Evolutionary conservation across 2,797 vertebrate species (phyloP).

Genomic region (Acomys russatus): DNA sequence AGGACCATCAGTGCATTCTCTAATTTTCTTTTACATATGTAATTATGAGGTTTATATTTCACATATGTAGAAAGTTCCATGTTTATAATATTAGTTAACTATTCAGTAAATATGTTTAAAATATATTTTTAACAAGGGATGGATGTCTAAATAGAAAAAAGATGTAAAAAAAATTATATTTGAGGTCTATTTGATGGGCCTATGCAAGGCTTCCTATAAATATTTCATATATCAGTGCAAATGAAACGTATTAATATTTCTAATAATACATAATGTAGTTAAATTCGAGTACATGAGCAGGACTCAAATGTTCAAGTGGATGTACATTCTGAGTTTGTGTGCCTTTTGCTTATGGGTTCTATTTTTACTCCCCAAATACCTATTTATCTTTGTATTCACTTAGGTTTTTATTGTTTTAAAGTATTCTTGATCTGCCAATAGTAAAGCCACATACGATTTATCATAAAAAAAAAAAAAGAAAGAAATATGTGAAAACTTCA

Average conservation of each 20-base stretch:
- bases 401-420: background rate
- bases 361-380: background rate
- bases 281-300: too few species aligned
- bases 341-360: too few species aligned
- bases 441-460: background rate
- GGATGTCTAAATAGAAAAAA: background rate
- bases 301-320: background rate
- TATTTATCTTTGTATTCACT: background rate
- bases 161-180: background rate
- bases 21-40: background rate
- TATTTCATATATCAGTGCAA: background rate
- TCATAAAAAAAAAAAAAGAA: background rate
- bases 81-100: background rate
- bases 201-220: background rate
- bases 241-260: background rate
- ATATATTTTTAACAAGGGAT: background rate
- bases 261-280: background rate
- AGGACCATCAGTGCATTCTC: background rate
- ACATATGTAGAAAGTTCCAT: background rate
- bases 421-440: too few species aligned
- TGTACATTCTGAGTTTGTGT: background rate
- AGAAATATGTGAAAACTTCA: background rate
- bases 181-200: background rate
- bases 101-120: slow-evolving; percentile 9
- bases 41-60: background rate